A percentile compares a stretch with the other conserved stretches of the same genome.
phyloP scores from a whole-genome alignment of 1,140 invertebrate genomes.

The Formica selysi region DNA sequence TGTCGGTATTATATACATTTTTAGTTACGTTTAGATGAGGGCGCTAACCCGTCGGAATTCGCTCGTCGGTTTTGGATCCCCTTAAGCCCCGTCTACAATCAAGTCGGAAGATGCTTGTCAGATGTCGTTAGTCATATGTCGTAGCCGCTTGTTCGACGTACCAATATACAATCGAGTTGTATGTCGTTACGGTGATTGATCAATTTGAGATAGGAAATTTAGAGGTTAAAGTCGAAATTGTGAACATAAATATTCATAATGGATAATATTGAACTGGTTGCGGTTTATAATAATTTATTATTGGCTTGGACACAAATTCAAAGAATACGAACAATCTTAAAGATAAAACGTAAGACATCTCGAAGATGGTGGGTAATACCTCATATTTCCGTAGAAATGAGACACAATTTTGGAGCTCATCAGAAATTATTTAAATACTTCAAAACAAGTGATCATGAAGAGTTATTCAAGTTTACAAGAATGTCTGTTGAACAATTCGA shows the following conservation, averaged over 20 bases:
- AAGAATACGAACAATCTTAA: background rate
- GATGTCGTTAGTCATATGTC: conserved; percentile 2
- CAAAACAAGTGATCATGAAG: conserved; percentile 2
- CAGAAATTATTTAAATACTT: conserved; percentile 1
- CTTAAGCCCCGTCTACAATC: background rate
- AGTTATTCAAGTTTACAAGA: background rate
- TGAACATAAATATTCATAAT: background rate
- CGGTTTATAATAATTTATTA: background rate
- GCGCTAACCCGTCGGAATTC: too few relatives aligned
- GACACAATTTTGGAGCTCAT: background rate
- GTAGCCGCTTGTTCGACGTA: background rate
- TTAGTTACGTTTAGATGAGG: too few relatives aligned
- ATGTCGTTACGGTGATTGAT: background rate
- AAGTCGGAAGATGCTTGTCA: background rate
- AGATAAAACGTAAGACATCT: background rate
- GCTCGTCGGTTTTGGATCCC: too few relatives aligned
- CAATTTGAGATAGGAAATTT: background rate
- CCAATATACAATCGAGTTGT: background rate
- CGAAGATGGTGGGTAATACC: conserved; percentile 4
- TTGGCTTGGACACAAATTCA: background rate
- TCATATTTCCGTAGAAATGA: background rate
- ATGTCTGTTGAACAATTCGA: background rate
- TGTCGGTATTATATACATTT: too few relatives aligned
- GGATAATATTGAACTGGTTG: conserved; percentile 4
- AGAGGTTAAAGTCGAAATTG: background rate